Percentiles rank a stretch among this genome's conserved stretches.
These are phyloP conservation scores for Thamnophis sirtalis DNA, from an alignment of 2,113 vertebrate genomes.

Conservation along the genomic window DNA sequence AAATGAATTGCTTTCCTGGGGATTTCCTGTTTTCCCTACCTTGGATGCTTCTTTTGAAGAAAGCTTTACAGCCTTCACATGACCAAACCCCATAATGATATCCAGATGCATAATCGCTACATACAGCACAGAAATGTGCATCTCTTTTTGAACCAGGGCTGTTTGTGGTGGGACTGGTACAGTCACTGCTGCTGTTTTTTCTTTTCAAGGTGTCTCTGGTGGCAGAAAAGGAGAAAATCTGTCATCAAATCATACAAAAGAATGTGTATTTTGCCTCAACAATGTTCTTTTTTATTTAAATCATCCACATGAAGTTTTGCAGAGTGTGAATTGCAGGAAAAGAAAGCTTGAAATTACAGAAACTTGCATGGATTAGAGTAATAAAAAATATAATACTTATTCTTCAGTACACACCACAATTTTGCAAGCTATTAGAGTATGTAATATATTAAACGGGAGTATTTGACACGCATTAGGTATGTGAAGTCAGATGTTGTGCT, in stretches of 20 bases:
- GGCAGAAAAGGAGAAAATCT: constrained; percentile 50
- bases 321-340: not conserved
- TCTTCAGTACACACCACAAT: not conserved
- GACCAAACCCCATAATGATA: constrained; percentile 99
- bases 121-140: constrained; percentile 92
- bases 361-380: not conserved
- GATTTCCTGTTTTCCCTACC: constrained; percentile 66
- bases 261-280: not conserved
- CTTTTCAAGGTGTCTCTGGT: constrained; percentile 77
- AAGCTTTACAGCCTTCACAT: constrained; percentile 98
- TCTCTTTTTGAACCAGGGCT: constrained; percentile 78
- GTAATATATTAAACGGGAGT: not conserved
- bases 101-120: constrained; percentile 96
- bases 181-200: constrained; percentile 59
- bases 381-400: not conserved
- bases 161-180: constrained; percentile 64
- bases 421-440: not conserved
- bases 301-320: not conserved
- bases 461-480: not conserved
- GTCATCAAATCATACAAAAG: constrained; percentile 21
- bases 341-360: not conserved
- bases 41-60: constrained; percentile 99
- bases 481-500: not conserved
- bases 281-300: not conserved
- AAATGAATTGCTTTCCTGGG: not conserved